These are phyloP conservation scores for Euthynnus affinis DNA, from an alignment of 2,797 vertebrate species.

Conservation along the genomic window DNA sequence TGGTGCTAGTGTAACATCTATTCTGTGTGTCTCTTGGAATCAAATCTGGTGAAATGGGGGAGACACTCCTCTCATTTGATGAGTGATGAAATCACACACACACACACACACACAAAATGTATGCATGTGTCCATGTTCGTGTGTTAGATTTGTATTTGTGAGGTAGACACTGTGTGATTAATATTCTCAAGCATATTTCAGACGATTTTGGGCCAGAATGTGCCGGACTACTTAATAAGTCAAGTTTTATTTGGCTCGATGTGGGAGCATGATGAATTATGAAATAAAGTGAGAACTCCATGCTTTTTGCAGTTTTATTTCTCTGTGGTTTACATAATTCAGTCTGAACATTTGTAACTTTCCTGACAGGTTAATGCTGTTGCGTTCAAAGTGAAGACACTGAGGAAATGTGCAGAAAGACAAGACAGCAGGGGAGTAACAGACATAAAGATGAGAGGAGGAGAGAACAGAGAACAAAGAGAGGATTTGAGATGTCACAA, in stretches of 20 bases:
- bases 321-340: slow-evolving; percentile 76
- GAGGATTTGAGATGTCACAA: slow-evolving; percentile 72
- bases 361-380: slow-evolving; percentile 75
- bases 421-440: slow-evolving; percentile 65
- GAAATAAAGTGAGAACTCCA: slow-evolving; percentile 66
- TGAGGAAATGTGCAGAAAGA: slow-evolving; percentile 65
- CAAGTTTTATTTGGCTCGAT: slow-evolving; percentile 67
- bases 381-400: slow-evolving; percentile 74
- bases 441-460: slow-evolving; percentile 68
- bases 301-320: slow-evolving; percentile 72
- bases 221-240: slow-evolving; percentile 64
- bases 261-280: slow-evolving; percentile 76
- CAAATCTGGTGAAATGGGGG: slow-evolving; percentile 41
- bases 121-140: slow-evolving; percentile 42
- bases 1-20: slow-evolving; percentile 83
- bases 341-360: slow-evolving; percentile 75
- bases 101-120: slow-evolving; percentile 6
- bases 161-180: slow-evolving; percentile 68
- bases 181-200: slow-evolving; percentile 63
- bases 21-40: slow-evolving; percentile 17
- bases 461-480: slow-evolving; percentile 65
- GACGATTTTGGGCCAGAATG: slow-evolving; percentile 61
- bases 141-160: slow-evolving; percentile 53
- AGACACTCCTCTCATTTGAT: slow-evolving; percentile 72
- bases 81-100: slow-evolving; percentile 68